Conservation (phyloP, 92 coral and sea anemone genomes). For the Phenganax marumi region DNA sequence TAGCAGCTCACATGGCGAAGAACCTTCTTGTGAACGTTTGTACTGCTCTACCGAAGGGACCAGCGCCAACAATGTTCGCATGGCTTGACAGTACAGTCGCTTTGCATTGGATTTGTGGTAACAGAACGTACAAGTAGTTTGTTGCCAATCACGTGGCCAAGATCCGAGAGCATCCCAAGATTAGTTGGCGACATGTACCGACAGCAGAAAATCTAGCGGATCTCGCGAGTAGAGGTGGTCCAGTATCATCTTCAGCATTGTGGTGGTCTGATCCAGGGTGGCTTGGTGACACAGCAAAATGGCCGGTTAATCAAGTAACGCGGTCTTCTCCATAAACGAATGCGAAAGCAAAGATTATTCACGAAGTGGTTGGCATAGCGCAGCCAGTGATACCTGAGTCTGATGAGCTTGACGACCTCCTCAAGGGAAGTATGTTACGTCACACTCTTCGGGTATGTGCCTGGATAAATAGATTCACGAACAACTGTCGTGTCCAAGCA, state of each 20-base stretch:
- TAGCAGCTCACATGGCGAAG: constrained; percentile 1
- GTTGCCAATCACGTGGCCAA: constrained; percentile 19
- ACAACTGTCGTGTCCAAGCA: constrained; percentile 30
- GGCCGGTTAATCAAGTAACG: constrained; percentile 10
- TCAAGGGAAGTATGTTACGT: constrained; percentile 2
- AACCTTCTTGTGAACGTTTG: constrained; percentile 6
- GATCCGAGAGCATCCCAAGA: constrained; percentile 4
- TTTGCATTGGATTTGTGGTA: neutral
- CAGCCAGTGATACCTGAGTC: neutral
- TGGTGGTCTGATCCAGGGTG: constrained; percentile 29
- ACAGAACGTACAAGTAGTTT: neutral
- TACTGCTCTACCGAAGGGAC: neutral
- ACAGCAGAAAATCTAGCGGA: constrained; percentile 1
- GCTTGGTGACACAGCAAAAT: neutral
- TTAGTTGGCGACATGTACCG: neutral
- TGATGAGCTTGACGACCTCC: constrained; percentile 14
- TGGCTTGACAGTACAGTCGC: constrained; percentile 29
- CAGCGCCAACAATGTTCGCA: constrained; percentile 6
- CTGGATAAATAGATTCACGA: constrained; percentile 37
- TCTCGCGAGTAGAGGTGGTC: neutral
- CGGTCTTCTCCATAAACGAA: neutral
- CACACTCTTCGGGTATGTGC: constrained; percentile 18
- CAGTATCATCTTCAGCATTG: neutral
- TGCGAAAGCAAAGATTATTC: constrained; percentile 7
- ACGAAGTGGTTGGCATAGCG: neutral